Evolutionary conservation across 2,797 vertebrate species (phyloP), one percentile per base, ranked within the genome.

Genomic region (Erethizon dorsatum): DNA sequence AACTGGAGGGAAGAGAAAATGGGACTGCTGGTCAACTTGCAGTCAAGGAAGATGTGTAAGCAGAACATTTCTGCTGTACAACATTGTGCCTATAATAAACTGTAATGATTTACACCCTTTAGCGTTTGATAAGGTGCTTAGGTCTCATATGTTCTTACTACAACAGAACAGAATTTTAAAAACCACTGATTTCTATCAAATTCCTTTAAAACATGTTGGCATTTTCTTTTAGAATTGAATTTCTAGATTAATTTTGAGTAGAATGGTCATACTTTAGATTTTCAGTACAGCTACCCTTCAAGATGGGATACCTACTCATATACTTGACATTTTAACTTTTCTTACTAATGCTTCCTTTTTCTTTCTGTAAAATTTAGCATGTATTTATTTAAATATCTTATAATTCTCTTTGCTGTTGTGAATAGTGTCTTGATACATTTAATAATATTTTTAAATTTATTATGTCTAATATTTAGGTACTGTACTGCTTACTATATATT

Each of bases 181-280:
- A 78, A 56, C 4, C 12, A 63, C 17, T 75, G 2, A 83, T 20
- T 88, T 88, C 9, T 67, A 33, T 65, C 47, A 75, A 89, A 83
- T 83, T 83, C 67, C 14, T 65, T 28, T 54, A 89, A 94, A 82
- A n/a, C 2, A 61, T 61, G 5, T 54, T 84, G n/a, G 13, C 18
- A 90, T 54, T 92, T 78, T 86, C 11, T 59, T 93, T 83, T 41
- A 45, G 45, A 80, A 52, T 78, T 93, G 31, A 22, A 57, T 50
- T 86, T 92, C 31, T 31, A 54, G 1, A 47, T 77, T 65, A 65
- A 57, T 89, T 33, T 88, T 56, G 50, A 31, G 4, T 37, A 17
- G 15, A 83, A 75, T 47, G 83, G 45, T 6, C 26, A 63, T 41
- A 41, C 52, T 83, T 89, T 71, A 73, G 20, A n/a, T 45, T 63